Base-by-base conservation (phyloP, 2,113 vertebrate genomes). In the Prunella himalayana region DNA sequence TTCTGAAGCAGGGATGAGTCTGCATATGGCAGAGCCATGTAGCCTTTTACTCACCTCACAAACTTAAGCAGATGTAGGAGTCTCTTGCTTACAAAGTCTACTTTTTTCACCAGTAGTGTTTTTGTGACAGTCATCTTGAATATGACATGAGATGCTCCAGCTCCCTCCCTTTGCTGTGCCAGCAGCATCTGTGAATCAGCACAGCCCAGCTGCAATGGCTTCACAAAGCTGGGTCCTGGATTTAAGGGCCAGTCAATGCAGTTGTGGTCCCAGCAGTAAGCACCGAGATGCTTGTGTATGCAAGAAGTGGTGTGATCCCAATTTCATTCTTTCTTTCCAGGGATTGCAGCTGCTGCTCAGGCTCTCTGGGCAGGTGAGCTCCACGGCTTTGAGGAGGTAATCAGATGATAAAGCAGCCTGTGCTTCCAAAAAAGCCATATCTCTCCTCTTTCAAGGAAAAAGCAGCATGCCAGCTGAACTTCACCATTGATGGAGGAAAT, bases 61-160 rank as follows among this genome's bases (percentile, higher is more conserved):
- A 50, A 70, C 80, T 72, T 60, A 21, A 87, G 33, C 30, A 77
- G 54, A 39, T 57, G 42, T 73, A 80, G 45, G 72, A 80, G 45
- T 66, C 31, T 54, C 6, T 24, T 49, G n/a, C 56, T 86, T 39
- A 37, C 13, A 49, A 16, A 59, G 50, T 42, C 39, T 64, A 2
- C 70, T 92, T 94, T 91, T 86, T 82, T 71, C 23, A 72, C 44
- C 33, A 60, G 28, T 5, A 0, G 7, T 68, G 30, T 60, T 90
- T 90, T 66, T 82, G 56, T 88, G 82, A 20, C 30, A 71, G 53
- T 88, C 39, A 9, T 94, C 75, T 63, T 50, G n/a, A 88, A 33
- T 68, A 28, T 12, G 53, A 56, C 42, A 53, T 35, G 31, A 61
- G n/a, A 45, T 50, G 16, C 41, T 63, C 33, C 42, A 68, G 9